phyloP scores from a whole-genome alignment of 2,113 vertebrate genomes.

The Rafetus swinhoei region DNA sequence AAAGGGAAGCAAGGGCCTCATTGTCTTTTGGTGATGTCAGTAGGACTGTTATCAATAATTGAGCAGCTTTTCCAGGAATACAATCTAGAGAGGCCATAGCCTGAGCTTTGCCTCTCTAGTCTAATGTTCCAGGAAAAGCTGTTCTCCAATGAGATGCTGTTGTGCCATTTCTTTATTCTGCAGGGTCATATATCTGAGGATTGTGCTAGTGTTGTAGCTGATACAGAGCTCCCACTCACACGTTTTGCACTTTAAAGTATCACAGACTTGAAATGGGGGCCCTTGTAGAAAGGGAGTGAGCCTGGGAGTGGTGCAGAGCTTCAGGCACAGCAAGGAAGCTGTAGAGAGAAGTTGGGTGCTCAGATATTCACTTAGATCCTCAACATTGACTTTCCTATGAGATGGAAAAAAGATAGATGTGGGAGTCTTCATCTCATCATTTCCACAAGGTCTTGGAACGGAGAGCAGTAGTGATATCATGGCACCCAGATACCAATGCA shows the following conservation, averaged over 20 bases:
- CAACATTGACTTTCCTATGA: not conserved
- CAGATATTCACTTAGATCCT: not conserved
- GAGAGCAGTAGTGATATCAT: not conserved
- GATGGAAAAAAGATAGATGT: not conserved
- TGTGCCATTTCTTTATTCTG: slow-evolving; percentile 22
- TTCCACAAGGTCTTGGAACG: not conserved
- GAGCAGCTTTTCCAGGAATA: slow-evolving; percentile 80
- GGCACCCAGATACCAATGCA: not conserved
- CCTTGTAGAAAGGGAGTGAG: not conserved
- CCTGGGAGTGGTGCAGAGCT: not conserved
- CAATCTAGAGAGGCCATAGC: slow-evolving; percentile 56
- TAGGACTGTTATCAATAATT: slow-evolving; percentile 74
- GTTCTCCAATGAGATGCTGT: slow-evolving; percentile 24
- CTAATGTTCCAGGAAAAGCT: slow-evolving; percentile 59
- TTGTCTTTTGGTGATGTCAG: slow-evolving; percentile 60
- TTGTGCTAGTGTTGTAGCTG: slow-evolving; percentile 24
- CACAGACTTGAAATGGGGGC: not conserved
- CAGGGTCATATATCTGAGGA: not conserved
- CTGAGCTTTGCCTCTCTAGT: not conserved
- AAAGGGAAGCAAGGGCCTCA: slow-evolving; percentile 51
- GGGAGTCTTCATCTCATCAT: not conserved
- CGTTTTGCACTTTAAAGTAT: not conserved
- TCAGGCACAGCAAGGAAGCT: not conserved
- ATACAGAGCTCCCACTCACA: not conserved
- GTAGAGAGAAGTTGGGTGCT: not conserved